Evolutionary conservation across 2,888 invertebrate species (phyloP).

Genomic region (Cephus sareptanus): DNA sequence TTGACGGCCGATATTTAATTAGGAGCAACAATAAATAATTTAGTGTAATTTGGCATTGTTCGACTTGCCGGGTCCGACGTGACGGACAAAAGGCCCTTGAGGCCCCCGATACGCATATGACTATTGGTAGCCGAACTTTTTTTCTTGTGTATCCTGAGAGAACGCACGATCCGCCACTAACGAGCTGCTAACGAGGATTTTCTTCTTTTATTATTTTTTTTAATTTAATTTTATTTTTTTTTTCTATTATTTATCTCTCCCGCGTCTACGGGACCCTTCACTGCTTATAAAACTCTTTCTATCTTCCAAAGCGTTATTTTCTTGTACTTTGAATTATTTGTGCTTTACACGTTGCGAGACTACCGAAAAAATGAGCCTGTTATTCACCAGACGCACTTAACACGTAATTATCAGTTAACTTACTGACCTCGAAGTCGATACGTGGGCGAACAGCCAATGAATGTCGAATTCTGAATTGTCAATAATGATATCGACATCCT

Average conservation of each 20-base stretch:
- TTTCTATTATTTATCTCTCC: constrained; percentile 10
- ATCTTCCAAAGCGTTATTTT: not conserved
- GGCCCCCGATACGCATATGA: not conserved
- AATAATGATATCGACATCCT: not conserved
- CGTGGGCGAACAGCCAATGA: not conserved
- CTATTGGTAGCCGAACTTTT: not conserved
- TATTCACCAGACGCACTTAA: not conserved
- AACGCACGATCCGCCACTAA: constrained; percentile 30
- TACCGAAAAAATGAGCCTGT: not conserved
- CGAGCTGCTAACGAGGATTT: constrained; percentile 34
- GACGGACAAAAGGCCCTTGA: constrained; percentile 9
- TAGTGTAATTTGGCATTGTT: constrained; percentile 50
- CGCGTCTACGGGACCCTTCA: not conserved
- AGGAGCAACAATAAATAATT: constrained; percentile 43
- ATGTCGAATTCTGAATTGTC: not conserved
- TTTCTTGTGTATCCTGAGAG: not conserved
- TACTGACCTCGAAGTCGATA: not conserved
- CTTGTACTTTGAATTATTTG: not conserved
- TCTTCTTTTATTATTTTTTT: not conserved
- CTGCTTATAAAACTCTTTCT: not conserved
- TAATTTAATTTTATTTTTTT: not conserved
- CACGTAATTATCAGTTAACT: not conserved
- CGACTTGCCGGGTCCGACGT: constrained; percentile 23
- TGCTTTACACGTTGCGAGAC: not conserved
- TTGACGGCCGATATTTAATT: constrained; percentile 48